Percentiles rank a stretch among this genome's conserved stretches.
These are phyloP conservation scores for Julus scanicus DNA, from an alignment of 2,888 invertebrate genomes.

Conservation along the genomic window DNA sequence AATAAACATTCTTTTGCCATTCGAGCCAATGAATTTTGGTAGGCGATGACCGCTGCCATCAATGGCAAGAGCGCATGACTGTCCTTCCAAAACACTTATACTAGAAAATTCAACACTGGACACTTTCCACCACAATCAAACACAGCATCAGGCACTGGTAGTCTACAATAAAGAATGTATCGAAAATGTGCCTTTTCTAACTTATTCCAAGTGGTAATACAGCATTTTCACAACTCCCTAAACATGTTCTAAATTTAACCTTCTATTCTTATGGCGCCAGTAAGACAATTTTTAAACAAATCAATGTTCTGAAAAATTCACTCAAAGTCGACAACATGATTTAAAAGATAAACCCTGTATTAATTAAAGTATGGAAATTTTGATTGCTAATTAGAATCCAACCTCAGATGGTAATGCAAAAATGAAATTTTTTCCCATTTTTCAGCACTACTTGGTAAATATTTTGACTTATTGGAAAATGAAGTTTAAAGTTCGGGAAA, in stretches of 20 bases:
- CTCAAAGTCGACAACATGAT: neutral
- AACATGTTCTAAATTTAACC: neutral
- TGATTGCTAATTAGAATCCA: no score
- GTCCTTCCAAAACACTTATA: neutral
- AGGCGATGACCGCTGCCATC: neutral
- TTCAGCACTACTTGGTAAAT: no score
- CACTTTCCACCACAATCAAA: conserved; percentile 10
- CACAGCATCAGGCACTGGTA: conserved; percentile 11
- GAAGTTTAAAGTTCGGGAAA: neutral
- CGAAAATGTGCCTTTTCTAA: conserved; percentile 19
- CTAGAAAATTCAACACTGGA: neutral
- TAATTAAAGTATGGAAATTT: neutral
- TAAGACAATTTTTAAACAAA: neutral
- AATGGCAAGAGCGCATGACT: neutral
- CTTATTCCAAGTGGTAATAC: neutral
- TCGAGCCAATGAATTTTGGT: neutral
- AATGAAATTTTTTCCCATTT: no score
- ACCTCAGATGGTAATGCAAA: no score
- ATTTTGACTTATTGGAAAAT: neutral
- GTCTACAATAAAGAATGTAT: neutral
- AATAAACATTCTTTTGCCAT: neutral
- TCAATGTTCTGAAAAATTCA: neutral
- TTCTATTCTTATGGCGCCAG: no score
- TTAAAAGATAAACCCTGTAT: neutral
- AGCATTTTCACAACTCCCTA: neutral